Conservation (phyloP, 2,888 invertebrate species). For the Cephus runcator region DNA sequence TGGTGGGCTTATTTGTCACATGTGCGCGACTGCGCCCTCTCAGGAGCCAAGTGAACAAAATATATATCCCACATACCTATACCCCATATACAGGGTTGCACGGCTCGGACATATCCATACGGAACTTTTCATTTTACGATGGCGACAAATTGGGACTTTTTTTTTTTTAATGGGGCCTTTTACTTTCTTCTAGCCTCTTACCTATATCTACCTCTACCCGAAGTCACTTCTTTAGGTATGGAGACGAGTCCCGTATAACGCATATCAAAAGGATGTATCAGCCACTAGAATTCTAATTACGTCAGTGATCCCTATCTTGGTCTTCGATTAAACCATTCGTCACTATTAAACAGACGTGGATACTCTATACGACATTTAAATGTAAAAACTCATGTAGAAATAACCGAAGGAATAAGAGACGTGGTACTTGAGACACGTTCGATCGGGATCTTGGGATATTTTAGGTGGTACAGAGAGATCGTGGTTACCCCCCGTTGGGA, state of each 20-base stretch:
- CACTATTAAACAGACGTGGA: background rate
- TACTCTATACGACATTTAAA: background rate
- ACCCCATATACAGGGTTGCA: background rate
- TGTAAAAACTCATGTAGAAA: conserved; percentile 23
- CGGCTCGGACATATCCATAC: background rate
- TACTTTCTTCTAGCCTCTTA: background rate
- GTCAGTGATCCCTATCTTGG: background rate
- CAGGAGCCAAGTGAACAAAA: conserved; percentile 7
- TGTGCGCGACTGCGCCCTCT: conserved; percentile 3
- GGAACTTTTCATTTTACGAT: background rate
- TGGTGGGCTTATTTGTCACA: conserved; percentile 63
- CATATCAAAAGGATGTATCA: background rate
- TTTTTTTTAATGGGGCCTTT: background rate
- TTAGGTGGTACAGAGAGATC: conserved; percentile 49
- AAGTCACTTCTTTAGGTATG: background rate
- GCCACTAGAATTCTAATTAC: background rate
- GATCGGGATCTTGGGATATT: conserved; percentile 53
- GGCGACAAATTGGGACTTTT: background rate
- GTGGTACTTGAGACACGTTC: conserved; percentile 33
- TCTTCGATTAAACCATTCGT: background rate
- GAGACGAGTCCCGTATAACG: background rate
- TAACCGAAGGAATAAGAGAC: background rate
- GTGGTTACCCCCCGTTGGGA: conserved; percentile 57
- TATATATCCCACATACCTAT: background rate
- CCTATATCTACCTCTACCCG: background rate